Base-by-base conservation (phyloP, 2,113 vertebrate genomes). In the Gambusia holbrooki region DNA sequence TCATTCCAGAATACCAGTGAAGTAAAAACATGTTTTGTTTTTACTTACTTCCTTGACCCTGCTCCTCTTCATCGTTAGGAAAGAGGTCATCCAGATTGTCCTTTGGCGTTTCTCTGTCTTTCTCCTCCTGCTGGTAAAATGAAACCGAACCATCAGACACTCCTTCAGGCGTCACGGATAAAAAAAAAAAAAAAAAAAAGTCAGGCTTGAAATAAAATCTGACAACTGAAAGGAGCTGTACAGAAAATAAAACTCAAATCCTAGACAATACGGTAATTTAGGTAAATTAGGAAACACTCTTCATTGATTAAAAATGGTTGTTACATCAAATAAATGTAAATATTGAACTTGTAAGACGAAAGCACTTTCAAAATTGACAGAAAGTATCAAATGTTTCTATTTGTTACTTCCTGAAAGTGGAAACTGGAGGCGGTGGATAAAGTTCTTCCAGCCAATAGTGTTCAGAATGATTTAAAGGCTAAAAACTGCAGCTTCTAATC, bases 21-120 rank as follows among this genome's bases (percentile, higher is more conserved):
- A 27, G 27, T 27, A 27, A 27, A 5, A 28, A 29, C 28, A 15
- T 9, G 60, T 28, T 48, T 5, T 48, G 7, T 10, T 58, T 58
- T 58, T 11, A 83, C 96, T 95, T 93, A 99, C 98, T 93, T 90
- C 96, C 96, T 90, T 94, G 96, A 75, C 95, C 94, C 0, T 96
- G 92, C 30, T 97, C 96, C 82, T 96, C 95, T 25, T 99, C 98
- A 33, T 99, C 98, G 0, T 98, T 99, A 0, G 98, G 98, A 87
- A 99, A 99, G 30, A 99, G 95, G 85, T 99, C 98, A 63, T 99
- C 98, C 91, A 99, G 92, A 22, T 96, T 96, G 87, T 98, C 97
- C 92, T 98, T 99, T 25, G 95, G 87, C 15, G 95, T 92, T 32
- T 98, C 96, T 0, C 96, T 93, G 42, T 98, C 97, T 79, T 99